Conservation (phyloP, 2,888 invertebrate genomes). For the Argynnis bischoffii region DNA sequence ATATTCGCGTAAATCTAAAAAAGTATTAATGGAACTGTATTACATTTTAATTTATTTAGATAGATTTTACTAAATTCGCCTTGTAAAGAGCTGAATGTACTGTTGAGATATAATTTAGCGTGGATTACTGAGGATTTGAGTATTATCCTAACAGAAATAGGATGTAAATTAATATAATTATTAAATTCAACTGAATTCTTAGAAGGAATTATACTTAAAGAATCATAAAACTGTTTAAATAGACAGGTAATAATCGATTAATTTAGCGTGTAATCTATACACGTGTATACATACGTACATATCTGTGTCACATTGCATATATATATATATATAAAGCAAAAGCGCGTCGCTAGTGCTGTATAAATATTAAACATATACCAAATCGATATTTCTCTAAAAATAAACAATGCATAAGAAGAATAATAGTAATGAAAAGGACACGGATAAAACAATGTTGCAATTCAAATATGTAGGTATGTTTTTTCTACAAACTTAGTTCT, state of each 20-base stretch:
- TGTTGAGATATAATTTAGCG: constrained; percentile 22
- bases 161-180: constrained; percentile 22
- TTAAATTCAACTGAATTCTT: constrained; percentile 21
- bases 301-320: too few species aligned
- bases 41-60: constrained; percentile 1
- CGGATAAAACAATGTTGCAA: constrained; percentile 30
- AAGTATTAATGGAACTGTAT: neutral
- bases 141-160: constrained; percentile 20
- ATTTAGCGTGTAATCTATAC: neutral
- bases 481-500: constrained; percentile 32
- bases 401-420: constrained; percentile 1
- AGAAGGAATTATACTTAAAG: constrained; percentile 10
- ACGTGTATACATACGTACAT: neutral
- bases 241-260: neutral
- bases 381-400: neutral
- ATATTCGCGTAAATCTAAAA: too few species aligned
- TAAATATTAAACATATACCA: neutral
- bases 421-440: constrained; percentile 23
- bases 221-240: constrained; percentile 4
- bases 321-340: too few species aligned
- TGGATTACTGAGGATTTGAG: constrained; percentile 23
- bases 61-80: constrained; percentile 6
- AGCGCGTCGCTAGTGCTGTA: neutral
- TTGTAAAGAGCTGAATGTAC: constrained; percentile 16
- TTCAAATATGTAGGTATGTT: constrained; percentile 27